Conservation (phyloP, 1,140 invertebrate species). For the Drosophila teissieri region DNA sequence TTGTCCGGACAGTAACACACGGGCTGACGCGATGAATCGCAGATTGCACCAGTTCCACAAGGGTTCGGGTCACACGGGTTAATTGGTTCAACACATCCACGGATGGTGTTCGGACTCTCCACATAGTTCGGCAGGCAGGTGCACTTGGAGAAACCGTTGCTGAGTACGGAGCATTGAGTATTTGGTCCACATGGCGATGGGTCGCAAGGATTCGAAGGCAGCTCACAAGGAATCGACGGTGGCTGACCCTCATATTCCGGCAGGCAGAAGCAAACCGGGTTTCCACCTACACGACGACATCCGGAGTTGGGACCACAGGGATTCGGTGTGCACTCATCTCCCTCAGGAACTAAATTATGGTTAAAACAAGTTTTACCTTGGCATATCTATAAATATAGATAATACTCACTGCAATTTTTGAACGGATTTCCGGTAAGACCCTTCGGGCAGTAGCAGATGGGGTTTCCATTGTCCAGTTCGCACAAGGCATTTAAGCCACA, state of each 20-base stretch:
- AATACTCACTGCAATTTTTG: constrained; percentile 93
- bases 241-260: constrained; percentile 95
- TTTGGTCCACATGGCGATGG: constrained; percentile 95
- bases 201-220: constrained; percentile 89
- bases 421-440: constrained; percentile 96
- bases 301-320: constrained; percentile 93
- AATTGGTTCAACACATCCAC: constrained; percentile 91
- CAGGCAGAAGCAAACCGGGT: constrained; percentile 92
- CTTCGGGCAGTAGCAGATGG: constrained; percentile 95
- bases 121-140: constrained; percentile 93
- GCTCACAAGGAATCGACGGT: constrained; percentile 86
- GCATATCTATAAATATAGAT: neutral
- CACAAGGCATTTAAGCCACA: constrained; percentile 93
- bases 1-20: constrained; percentile 92
- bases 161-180: constrained; percentile 91
- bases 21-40: constrained; percentile 91
- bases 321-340: constrained; percentile 92
- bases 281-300: constrained; percentile 89
- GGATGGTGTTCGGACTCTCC: constrained; percentile 94
- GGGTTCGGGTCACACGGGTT: constrained; percentile 93
- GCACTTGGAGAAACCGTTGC: constrained; percentile 94
- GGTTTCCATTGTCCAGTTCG: constrained; percentile 93
- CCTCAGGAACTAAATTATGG: constrained; percentile 90
- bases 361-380: neutral
- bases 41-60: constrained; percentile 91